Evolutionary conservation across 1,140 invertebrate genomes (phyloP).

Genomic region (Diprion similis): DNA sequence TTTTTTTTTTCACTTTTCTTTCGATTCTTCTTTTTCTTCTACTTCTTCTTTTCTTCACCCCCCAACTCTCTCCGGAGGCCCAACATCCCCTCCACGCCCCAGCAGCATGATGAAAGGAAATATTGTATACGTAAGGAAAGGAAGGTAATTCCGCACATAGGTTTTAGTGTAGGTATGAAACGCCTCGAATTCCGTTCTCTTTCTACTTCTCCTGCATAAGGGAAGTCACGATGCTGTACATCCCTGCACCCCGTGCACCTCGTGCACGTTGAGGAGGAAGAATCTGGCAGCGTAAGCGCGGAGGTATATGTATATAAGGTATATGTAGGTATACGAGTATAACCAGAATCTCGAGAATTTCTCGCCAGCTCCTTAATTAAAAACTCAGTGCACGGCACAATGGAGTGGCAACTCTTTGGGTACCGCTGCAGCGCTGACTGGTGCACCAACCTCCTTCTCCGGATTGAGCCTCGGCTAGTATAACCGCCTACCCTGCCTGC

Average conservation of each 20-base stretch:
- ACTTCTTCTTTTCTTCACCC: too few species aligned
- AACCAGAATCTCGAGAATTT: conserved; percentile 40
- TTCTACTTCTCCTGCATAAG: too few species aligned
- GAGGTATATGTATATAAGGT: conserved; percentile 19
- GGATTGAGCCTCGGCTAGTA: too few species aligned
- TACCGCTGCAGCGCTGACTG: conserved; percentile 9
- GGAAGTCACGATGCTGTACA: too few species aligned
- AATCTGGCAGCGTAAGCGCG: background rate
- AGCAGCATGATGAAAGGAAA: background rate
- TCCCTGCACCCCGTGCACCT: too few species aligned
- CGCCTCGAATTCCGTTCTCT: too few species aligned
- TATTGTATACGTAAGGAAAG: background rate
- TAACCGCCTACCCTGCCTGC: too few species aligned
- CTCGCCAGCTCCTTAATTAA: conserved; percentile 47
- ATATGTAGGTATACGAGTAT: conserved; percentile 14
- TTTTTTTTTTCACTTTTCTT: too few species aligned
- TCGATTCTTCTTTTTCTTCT: too few species aligned
- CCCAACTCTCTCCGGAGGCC: too few species aligned
- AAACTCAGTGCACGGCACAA: conserved; percentile 48
- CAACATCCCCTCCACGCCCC: too few species aligned
- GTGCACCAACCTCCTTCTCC: background rate
- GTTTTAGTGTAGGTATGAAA: background rate
- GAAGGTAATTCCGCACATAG: background rate
- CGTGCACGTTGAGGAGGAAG: too few species aligned
- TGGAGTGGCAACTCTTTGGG: conserved; percentile 51